These are phyloP conservation scores for Zapus hudsonius DNA, from an alignment of 2,113 vertebrate species.

Conservation along the genomic window DNA sequence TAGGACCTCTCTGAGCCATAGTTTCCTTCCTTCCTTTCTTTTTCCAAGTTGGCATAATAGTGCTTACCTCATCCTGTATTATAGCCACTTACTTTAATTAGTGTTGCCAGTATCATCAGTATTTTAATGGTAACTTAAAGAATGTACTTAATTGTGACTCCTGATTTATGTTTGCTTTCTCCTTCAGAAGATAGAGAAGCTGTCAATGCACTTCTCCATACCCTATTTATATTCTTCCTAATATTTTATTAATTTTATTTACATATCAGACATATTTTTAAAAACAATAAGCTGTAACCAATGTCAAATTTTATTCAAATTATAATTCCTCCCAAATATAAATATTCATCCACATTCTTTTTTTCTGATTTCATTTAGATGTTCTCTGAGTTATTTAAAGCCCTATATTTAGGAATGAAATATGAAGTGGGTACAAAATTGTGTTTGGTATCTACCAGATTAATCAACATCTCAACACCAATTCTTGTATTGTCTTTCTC, in stretches of 20 bases:
- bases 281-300: background rate
- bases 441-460: background rate
- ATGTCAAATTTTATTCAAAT: background rate
- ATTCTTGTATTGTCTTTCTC: background rate
- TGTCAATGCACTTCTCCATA: background rate
- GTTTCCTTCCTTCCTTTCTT: too few species aligned
- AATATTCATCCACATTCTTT: background rate
- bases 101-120: background rate
- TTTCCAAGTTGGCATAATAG: background rate
- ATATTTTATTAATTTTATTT: background rate
- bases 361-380: background rate
- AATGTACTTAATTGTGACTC: background rate
- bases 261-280: background rate
- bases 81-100: background rate
- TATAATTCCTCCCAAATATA: background rate
- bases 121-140: background rate
- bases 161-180: background rate
- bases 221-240: background rate
- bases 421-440: background rate
- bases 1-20: background rate
- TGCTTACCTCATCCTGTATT: background rate
- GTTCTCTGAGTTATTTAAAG: background rate
- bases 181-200: background rate
- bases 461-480: background rate
- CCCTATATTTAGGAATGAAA: background rate